phyloP scores from a whole-genome alignment of 1,140 invertebrate species.

The Rhyzopertha dominica region DNA sequence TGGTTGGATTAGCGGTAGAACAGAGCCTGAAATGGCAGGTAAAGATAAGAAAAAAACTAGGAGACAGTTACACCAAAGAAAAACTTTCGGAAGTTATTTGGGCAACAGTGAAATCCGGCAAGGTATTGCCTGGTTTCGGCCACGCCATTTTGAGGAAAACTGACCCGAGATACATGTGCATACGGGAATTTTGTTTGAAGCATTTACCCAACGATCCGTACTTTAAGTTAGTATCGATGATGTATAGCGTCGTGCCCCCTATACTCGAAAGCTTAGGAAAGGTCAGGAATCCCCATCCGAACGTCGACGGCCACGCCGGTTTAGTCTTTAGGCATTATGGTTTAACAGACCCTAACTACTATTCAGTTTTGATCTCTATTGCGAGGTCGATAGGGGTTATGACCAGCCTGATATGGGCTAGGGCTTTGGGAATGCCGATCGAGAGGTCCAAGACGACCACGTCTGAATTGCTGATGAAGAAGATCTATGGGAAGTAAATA shows the following conservation, averaged over 20 bases:
- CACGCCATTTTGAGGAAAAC: constrained; percentile 96
- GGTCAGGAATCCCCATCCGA: constrained; percentile 98
- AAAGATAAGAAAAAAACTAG: constrained; percentile 70
- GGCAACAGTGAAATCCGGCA: constrained; percentile 89
- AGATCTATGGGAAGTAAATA: no score
- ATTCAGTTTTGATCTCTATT: constrained; percentile 96
- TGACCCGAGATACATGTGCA: constrained; percentile 87
- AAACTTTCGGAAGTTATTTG: constrained; percentile 90
- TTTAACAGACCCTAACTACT: constrained; percentile 97
- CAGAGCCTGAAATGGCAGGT: constrained; percentile 83
- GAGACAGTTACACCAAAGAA: constrained; percentile 77
- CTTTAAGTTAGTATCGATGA: constrained; percentile 79
- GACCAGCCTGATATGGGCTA: constrained; percentile 89
- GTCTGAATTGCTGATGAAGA: constrained; percentile 87
- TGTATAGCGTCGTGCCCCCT: constrained; percentile 94
- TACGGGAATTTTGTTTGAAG: constrained; percentile 92
- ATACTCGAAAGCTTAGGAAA: constrained; percentile 92
- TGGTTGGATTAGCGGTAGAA: constrained; percentile 95
- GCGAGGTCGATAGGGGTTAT: constrained; percentile 89
- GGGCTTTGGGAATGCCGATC: constrained; percentile 90
- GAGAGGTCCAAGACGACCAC: constrained; percentile 96
- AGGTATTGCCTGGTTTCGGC: constrained; percentile 86
- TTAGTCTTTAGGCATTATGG: constrained; percentile 62
- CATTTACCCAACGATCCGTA: constrained; percentile 88
- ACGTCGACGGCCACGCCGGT: constrained; percentile 97